Evolutionary conservation across 2,888 invertebrate genomes (phyloP), one percentile per base, ranked within the genome.

Genomic region (Drosophila mulleri): DNA sequence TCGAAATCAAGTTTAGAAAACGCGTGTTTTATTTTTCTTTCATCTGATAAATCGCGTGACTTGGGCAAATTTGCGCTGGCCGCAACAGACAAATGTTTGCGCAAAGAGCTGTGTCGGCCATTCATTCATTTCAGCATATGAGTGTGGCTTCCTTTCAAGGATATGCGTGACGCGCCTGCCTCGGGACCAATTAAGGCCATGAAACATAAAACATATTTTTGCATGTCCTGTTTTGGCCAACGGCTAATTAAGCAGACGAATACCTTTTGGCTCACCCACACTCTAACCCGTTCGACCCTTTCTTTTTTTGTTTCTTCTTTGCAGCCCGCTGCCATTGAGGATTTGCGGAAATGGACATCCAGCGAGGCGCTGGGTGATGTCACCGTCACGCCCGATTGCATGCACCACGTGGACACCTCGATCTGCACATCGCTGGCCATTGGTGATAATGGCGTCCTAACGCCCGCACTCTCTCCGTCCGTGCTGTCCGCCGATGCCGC

Each of bases 291-390:
- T 59, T 44, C 48, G 64, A 52, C 45, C 48, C 50, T 16, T 48
- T 68, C 20, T 62, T 45, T 7, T 1, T 1, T 26, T 26, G 5
- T 26, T 7, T 7, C 1, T 26, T 26, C 67, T 26, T 63, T 64
- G 16, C 57, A 97, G 98, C 98, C 96, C 87, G 96, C 96, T 90
- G 96, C 95, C 90, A 95, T 96, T 90, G 97, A 95, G 91, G 96
- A 95, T 91, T 94, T 97, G 63, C 95, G 97, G 80, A 95, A 96
- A 94, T 97, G 97, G 97, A 97, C 97, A 68, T 97, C 97, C 35
- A 84, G 84, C 45, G 92, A 92, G 75, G 93, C 93, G 20, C 92
- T 97, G 62, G 97, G 97, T 76, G 97, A 97, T 91, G 94, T 97
- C 73, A 97, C 97, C 32, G 96, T 96, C 59, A 94, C 96, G 39